These are phyloP conservation scores for Ichneumon xanthorius DNA, from an alignment of 2,888 invertebrate genomes.

Conservation along the genomic window DNA sequence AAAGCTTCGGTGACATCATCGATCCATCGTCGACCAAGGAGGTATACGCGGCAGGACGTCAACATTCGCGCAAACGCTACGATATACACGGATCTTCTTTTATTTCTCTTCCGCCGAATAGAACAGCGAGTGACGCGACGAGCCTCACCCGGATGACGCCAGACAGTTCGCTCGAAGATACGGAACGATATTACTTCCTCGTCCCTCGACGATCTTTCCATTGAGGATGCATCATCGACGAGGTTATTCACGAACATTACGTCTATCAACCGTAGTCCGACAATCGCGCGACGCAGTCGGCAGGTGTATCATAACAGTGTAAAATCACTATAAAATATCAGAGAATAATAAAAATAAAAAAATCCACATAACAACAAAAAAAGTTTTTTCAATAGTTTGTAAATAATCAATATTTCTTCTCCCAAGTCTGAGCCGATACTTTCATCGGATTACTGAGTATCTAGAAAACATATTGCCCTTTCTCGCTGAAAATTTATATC, in stretches of 20 bases:
- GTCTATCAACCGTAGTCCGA: not conserved
- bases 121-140: slow-evolving; percentile 66
- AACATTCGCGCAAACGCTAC: not conserved
- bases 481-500: too few species aligned
- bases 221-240: slow-evolving; percentile 35
- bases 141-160: slow-evolving; percentile 9
- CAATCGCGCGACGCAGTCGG: not conserved
- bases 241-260: slow-evolving; percentile 21
- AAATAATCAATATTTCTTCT: too few species aligned
- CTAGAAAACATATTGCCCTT: too few species aligned
- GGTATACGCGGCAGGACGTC: not conserved
- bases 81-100: not conserved
- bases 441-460: too few species aligned
- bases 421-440: too few species aligned
- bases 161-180: slow-evolving; percentile 17
- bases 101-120: slow-evolving; percentile 59
- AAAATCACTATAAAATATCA: not conserved
- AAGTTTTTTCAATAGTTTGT: too few species aligned
- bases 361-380: too few species aligned
- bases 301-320: not conserved
- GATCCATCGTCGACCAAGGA: not conserved
- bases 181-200: slow-evolving; percentile 15
- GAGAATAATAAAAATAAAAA: too few species aligned
- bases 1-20: slow-evolving; percentile 18
- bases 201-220: slow-evolving; percentile 16